Evolutionary conservation across 1,140 invertebrate species (phyloP).

Genomic region (Drosophila aff.): DNA sequence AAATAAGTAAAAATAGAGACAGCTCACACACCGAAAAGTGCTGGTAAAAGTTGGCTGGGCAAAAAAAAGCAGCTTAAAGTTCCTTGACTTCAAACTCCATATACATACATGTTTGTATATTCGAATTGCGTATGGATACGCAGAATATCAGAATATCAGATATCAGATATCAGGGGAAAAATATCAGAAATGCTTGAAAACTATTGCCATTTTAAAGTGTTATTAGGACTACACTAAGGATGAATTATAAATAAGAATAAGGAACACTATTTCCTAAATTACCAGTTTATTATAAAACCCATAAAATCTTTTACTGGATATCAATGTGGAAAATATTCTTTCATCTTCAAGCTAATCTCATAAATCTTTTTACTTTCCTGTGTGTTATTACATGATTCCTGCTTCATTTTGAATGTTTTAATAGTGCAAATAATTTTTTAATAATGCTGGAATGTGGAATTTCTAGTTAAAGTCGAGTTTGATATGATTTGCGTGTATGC

Average conservation of each 20-base stretch:
- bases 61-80: conserved; percentile 73
- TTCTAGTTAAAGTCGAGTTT: conserved; percentile 11
- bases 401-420: not conserved
- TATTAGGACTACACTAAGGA: not conserved
- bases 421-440: not conserved
- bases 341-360: not conserved
- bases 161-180: no score
- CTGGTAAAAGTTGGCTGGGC: conserved; percentile 58
- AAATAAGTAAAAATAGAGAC: conserved; percentile 35
- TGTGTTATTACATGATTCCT: not conserved
- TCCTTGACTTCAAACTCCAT: conserved; percentile 65
- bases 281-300: not conserved
- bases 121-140: conserved; percentile 8
- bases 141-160: no score
- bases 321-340: not conserved
- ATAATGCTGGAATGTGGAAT: not conserved
- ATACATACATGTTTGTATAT: conserved; percentile 11
- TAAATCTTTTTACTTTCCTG: not conserved
- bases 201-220: no score
- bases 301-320: not conserved
- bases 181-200: not conserved
- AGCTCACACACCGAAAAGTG: conserved; percentile 15
- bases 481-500: not conserved
- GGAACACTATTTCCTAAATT: not conserved
- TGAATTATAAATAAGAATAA: not conserved